Percentiles rank a stretch among this genome's conserved stretches.
Evolutionary conservation across 1,140 invertebrate species (phyloP).

Genomic region (Drosophila nigrodunni): DNA sequence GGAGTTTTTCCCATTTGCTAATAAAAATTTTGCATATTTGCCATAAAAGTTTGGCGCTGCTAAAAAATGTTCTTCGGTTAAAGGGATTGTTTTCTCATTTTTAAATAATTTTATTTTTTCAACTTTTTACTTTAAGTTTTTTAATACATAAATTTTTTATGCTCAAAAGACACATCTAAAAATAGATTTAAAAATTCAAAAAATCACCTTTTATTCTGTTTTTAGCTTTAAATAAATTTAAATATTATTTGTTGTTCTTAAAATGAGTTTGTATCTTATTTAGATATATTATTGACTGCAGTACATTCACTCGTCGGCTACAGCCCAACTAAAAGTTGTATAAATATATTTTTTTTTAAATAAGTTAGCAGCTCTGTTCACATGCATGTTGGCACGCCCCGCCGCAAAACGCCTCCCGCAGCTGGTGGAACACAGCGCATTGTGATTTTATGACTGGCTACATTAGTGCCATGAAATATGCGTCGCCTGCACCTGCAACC

Average conservation of each 20-base stretch:
- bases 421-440: slow-evolving; percentile 45
- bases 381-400: slow-evolving; percentile 74
- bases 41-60: slow-evolving; percentile 44
- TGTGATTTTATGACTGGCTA: slow-evolving; percentile 82
- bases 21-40: no score
- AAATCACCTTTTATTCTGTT: no score
- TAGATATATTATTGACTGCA: not conserved
- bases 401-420: slow-evolving; percentile 13
- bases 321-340: not conserved
- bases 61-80: no score
- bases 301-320: not conserved
- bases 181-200: no score
- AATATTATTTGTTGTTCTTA: no score
- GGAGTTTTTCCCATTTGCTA: no score
- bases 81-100: not conserved
- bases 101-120: slow-evolving; percentile 26
- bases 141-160: no score
- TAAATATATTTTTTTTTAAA: slow-evolving; percentile 34
- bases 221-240: no score
- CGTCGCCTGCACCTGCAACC: slow-evolving; percentile 56
- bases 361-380: slow-evolving; percentile 53
- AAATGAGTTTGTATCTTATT: no score
- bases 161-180: no score
- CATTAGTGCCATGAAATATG: slow-evolving; percentile 82
- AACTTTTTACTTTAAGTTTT: slow-evolving; percentile 5